Percentiles rank a stretch among this genome's conserved stretches.
These are phyloP conservation scores for Colostygia pectinataria DNA, from an alignment of 2,888 invertebrate species.

Conservation along the genomic window DNA sequence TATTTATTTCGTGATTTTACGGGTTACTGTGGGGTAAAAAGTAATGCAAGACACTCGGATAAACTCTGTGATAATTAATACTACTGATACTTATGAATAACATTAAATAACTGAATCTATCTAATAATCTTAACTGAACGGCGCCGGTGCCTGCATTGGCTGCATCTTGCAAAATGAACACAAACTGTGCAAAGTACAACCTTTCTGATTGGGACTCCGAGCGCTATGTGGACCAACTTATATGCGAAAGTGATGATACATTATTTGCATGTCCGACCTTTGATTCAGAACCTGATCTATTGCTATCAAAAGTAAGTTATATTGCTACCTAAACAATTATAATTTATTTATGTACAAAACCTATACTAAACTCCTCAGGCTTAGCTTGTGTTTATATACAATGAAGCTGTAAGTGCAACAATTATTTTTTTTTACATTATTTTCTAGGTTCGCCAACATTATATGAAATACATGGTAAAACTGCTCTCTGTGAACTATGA, in stretches of 20 bases:
- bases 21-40: too few species aligned
- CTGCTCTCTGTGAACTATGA: constrained; percentile 70
- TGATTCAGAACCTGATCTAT: constrained; percentile 68
- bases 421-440: too few species aligned
- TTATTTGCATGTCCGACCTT: constrained; percentile 64
- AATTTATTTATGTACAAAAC: too few species aligned
- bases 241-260: constrained; percentile 60
- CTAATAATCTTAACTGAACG: not conserved
- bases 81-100: too few species aligned
- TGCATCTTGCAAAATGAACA: constrained; percentile 17
- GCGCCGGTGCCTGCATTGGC: constrained; percentile 6
- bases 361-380: too few species aligned
- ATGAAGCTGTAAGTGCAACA: too few species aligned
- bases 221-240: constrained; percentile 51
- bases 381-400: too few species aligned
- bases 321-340: too few species aligned
- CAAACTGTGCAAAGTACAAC: constrained; percentile 17
- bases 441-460: constrained; percentile 72
- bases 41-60: too few species aligned
- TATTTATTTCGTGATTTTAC: too few species aligned
- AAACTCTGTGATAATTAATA: too few species aligned
- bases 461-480: constrained; percentile 72
- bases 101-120: too few species aligned
- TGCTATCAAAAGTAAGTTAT: constrained; percentile 70
- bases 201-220: constrained; percentile 43